phyloP scores from a whole-genome alignment of 2,888 invertebrate genomes.

The Aleiodes alternator region DNA sequence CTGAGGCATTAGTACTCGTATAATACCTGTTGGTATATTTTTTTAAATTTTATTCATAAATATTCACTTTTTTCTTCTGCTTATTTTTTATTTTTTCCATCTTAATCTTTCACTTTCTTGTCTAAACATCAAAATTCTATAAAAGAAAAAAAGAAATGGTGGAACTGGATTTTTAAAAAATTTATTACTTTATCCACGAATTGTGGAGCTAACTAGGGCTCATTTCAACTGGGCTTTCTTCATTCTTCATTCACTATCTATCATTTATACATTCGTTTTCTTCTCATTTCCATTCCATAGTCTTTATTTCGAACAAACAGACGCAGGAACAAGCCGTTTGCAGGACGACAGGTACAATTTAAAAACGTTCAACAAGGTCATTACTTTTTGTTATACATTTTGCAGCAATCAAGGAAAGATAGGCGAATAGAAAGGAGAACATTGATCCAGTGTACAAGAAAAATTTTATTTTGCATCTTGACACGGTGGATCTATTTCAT shows the following conservation, averaged over 20 bases:
- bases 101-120: slow-evolving; percentile 38
- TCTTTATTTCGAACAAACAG: slow-evolving; percentile 42
- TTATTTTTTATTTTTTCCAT: slow-evolving; percentile 15
- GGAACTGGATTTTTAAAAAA: slow-evolving; percentile 41
- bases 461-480: slow-evolving; percentile 5
- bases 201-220: slow-evolving; percentile 10
- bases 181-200: slow-evolving; percentile 28
- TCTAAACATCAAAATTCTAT: slow-evolving; percentile 53
- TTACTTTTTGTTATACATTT: slow-evolving; percentile 13
- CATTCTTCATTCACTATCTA: slow-evolving; percentile 47
- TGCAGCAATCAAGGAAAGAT: slow-evolving; percentile 6
- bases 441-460: slow-evolving; percentile 5
- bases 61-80: not conserved
- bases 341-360: slow-evolving; percentile 52
- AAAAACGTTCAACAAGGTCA: slow-evolving; percentile 43
- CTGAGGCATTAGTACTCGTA: slow-evolving; percentile 33
- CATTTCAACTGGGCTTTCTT: slow-evolving; percentile 23
- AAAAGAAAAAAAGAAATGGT: slow-evolving; percentile 52
- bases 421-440: not conserved
- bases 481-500: not conserved
- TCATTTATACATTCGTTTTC: slow-evolving; percentile 35
- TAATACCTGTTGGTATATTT: slow-evolving; percentile 19
- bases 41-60: slow-evolving; percentile 37
- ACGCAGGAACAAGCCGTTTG: slow-evolving; percentile 46
- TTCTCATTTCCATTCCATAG: not conserved